These are phyloP conservation scores for Bujurquina vittata DNA, from an alignment of 2,113 vertebrate species.

Conservation along the genomic window DNA sequence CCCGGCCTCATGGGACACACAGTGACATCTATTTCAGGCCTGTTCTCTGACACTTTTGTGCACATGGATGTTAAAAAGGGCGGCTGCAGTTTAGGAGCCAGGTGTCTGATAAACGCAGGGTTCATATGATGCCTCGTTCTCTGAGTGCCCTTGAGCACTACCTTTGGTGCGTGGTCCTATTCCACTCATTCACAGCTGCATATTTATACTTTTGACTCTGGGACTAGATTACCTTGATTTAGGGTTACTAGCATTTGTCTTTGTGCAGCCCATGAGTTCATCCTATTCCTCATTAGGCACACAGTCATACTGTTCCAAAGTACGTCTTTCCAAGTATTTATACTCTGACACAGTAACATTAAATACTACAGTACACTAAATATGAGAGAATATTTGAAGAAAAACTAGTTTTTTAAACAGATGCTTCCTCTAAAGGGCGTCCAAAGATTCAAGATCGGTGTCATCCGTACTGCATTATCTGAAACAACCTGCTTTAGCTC, in stretches of 20 bases:
- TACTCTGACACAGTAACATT: background rate
- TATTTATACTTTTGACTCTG: too few relatives aligned
- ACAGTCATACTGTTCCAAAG: background rate
- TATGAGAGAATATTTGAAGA: background rate
- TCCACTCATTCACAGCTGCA: background rate
- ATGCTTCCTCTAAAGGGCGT: too few relatives aligned
- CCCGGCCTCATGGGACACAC: background rate
- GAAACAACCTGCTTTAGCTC: too few relatives aligned
- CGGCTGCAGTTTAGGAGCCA: background rate
- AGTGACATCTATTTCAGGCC: constrained; percentile 5
- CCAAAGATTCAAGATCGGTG: too few relatives aligned
- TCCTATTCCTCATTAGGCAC: background rate
- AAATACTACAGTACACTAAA: background rate
- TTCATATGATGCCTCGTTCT: background rate
- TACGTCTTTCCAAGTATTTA: background rate
- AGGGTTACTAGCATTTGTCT: background rate
- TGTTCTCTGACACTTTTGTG: background rate
- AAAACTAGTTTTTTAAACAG: too few relatives aligned
- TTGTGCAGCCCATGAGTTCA: background rate
- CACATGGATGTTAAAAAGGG: constrained; percentile 3
- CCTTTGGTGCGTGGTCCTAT: background rate
- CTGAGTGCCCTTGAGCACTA: background rate
- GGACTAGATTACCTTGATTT: background rate
- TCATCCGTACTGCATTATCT: too few relatives aligned
- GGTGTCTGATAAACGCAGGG: background rate